Conservation (phyloP, 1,140 invertebrate species). For the Nautilus pompilius region DNA sequence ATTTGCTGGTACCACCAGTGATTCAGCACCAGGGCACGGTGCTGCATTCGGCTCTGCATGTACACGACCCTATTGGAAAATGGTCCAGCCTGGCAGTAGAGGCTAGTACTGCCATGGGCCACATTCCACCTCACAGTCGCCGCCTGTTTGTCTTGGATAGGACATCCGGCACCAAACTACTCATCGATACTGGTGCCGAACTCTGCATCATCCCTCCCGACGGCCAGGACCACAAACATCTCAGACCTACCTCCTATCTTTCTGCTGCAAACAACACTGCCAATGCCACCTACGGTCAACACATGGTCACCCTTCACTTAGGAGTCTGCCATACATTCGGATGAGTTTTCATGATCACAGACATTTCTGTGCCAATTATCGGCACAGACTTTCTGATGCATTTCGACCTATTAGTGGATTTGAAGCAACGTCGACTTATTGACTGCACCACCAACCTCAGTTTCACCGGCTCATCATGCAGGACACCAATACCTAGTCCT, state of each 20-base stretch:
- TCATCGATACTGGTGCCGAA: background rate
- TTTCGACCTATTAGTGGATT: conserved; percentile 2
- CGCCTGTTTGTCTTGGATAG: background rate
- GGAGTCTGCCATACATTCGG: background rate
- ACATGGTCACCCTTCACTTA: background rate
- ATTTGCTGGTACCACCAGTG: too few species aligned
- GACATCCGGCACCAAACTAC: background rate
- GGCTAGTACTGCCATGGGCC: too few species aligned
- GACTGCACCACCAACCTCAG: background rate
- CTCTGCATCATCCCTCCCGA: background rate
- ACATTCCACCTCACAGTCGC: too few species aligned
- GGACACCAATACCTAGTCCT: background rate
- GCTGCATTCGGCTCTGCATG: too few species aligned
- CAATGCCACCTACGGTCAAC: background rate
- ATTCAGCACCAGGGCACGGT: too few species aligned
- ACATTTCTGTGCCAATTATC: conserved; percentile 7
- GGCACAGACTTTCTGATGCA: conserved; percentile 3
- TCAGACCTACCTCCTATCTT: background rate
- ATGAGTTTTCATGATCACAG: conserved; percentile 2
- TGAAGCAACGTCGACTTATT: background rate
- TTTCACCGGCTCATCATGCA: background rate
- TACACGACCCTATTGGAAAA: too few species aligned
- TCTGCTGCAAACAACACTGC: conserved; percentile 1
- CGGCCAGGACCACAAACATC: background rate
- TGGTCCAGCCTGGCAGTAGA: too few species aligned